These are phyloP conservation scores for Phenganax stokvisi DNA, from an alignment of 92 coral and sea anemone species.

Conservation along the genomic window DNA sequence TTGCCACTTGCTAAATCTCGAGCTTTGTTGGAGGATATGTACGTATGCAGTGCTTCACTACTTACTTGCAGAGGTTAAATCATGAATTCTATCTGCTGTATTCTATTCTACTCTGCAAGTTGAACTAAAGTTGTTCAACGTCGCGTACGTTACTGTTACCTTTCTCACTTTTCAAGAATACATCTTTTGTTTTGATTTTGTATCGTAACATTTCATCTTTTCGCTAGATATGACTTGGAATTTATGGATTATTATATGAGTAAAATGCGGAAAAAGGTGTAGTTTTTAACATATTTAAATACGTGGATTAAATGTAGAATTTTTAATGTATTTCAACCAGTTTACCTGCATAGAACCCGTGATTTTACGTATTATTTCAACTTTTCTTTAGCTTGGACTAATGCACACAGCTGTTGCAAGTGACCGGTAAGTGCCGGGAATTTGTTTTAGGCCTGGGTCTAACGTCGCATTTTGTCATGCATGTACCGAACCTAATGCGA, in stretches of 20 bases:
- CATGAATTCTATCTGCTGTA: too few relatives aligned
- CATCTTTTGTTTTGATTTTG: neutral
- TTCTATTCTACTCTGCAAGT: too few relatives aligned
- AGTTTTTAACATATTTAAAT: neutral
- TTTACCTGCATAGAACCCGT: neutral
- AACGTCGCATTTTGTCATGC: too few relatives aligned
- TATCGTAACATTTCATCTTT: neutral
- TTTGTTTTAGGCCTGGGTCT: too few relatives aligned
- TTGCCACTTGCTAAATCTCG: constrained; percentile 71
- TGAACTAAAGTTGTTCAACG: too few relatives aligned
- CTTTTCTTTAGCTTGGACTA: constrained; percentile 30
- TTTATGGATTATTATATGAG: constrained; percentile 47
- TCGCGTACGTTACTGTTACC: too few relatives aligned
- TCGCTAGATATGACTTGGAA: constrained; percentile 61
- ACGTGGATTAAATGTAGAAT: neutral
- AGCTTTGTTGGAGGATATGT: constrained; percentile 79
- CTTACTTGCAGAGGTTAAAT: too few relatives aligned
- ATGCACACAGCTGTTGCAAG: constrained; percentile 14
- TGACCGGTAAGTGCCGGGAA: constrained; percentile 9
- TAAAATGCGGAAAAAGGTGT: constrained; percentile 71
- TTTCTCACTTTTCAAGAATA: neutral
- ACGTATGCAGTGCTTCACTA: constrained; percentile 32
- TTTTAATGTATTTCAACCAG: too few relatives aligned
- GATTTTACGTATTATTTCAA: neutral
- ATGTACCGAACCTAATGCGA: too few relatives aligned